Evolutionary conservation across 2,888 invertebrate genomes (phyloP).

Genomic region (Dyspetes luteomarginatus): DNA sequence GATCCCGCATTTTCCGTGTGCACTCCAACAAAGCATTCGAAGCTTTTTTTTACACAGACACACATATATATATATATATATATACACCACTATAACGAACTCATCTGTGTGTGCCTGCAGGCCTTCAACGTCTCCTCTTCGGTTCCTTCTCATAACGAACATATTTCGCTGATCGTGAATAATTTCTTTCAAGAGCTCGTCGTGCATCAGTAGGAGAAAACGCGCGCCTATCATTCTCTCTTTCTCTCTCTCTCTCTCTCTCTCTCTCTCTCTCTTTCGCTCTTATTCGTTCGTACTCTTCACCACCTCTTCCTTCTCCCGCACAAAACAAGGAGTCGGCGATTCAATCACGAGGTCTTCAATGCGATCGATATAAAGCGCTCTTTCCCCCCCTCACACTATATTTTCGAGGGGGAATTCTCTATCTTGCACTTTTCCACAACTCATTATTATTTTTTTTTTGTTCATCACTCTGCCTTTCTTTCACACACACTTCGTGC

Average conservation of each 20-base stretch:
- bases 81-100: background rate
- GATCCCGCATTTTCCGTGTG: background rate
- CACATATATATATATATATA: constrained; percentile 13
- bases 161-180: constrained; percentile 74
- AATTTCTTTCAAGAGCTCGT: constrained; percentile 72
- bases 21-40: constrained; percentile 8
- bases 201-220: constrained; percentile 50
- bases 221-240: constrained; percentile 23
- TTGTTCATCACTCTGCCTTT: background rate
- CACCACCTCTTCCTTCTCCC: background rate
- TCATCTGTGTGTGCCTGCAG: constrained; percentile 23
- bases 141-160: constrained; percentile 68
- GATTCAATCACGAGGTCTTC: constrained; percentile 50
- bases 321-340: constrained; percentile 49
- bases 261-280: no score
- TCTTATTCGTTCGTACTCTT: constrained; percentile 28
- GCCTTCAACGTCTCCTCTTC: constrained; percentile 10
- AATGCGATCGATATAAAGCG: constrained; percentile 46
- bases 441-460: constrained; percentile 55
- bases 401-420: constrained; percentile 33
- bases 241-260: constrained; percentile 33
- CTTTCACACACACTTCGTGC: background rate
- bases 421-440: constrained; percentile 52
- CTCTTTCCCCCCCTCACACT: background rate
- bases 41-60: background rate